Evolutionary conservation across 2,888 invertebrate species (phyloP).

Genomic region (Nebria salina): DNA sequence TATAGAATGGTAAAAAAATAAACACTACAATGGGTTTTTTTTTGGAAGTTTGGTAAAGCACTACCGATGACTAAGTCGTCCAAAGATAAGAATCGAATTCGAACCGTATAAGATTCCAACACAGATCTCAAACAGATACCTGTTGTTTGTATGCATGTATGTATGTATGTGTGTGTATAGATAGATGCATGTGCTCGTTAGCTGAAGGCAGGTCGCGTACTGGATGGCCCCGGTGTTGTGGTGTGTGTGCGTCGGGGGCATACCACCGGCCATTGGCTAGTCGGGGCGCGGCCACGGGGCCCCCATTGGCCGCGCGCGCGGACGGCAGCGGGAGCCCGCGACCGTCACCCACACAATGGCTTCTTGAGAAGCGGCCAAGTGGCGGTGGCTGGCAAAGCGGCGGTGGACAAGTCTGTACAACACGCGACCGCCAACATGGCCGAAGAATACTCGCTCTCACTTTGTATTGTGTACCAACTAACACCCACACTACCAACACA

Average conservation of each 20-base stretch:
- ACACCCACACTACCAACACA: constrained; percentile 24
- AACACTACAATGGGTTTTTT: no score
- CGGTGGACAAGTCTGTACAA: constrained; percentile 3
- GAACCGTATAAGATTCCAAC: neutral
- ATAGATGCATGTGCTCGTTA: neutral
- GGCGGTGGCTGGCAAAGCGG: neutral
- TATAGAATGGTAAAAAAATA: no score
- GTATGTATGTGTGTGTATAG: neutral
- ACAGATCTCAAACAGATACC: neutral
- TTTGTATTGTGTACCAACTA: constrained; percentile 8
- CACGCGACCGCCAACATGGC: constrained; percentile 45
- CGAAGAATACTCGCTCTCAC: constrained; percentile 12
- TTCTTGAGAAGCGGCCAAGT: constrained; percentile 39
- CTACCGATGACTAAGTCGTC: neutral
- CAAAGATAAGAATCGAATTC: neutral
- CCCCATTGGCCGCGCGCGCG: constrained; percentile 40
- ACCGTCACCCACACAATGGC: constrained; percentile 46
- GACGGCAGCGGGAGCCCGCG: constrained; percentile 36
- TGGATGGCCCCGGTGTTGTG: constrained; percentile 3
- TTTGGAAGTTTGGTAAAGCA: neutral
- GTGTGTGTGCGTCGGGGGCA: constrained; percentile 34
- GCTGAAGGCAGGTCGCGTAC: constrained; percentile 23
- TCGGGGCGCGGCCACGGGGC: constrained; percentile 43
- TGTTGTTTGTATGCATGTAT: constrained; percentile 12
- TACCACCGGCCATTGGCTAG: constrained; percentile 45